A percentile compares a stretch with the other conserved stretches of the same genome.
Evolutionary conservation across 2,888 invertebrate species (phyloP).

Genomic region (Nephrotoma flavescens): DNA sequence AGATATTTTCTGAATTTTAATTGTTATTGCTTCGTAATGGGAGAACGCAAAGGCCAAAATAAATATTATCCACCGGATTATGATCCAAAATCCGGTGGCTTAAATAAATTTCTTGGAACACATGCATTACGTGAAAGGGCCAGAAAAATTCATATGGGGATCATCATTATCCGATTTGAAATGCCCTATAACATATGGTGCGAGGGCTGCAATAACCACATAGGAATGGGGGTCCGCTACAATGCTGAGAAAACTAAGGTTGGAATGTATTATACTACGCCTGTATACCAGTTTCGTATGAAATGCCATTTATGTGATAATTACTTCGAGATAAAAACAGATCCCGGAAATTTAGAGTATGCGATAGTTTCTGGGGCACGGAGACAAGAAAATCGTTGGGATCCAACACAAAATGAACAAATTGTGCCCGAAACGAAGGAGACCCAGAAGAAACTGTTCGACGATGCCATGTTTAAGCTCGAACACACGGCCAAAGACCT

Average conservation of each 20-base stretch:
- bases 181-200: conserved; percentile 99
- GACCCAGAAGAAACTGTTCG: conserved; percentile 72
- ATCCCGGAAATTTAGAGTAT: conserved; percentile 96
- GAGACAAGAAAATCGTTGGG: conserved; percentile 96
- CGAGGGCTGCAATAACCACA: conserved; percentile 93
- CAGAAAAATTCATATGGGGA: conserved; percentile 87
- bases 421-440: conserved; percentile 85
- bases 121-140: conserved; percentile 95
- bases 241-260: conserved; percentile 85
- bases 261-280: conserved; percentile 97
- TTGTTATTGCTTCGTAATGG: conserved; percentile 45
- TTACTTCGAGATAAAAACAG: conserved; percentile 95
- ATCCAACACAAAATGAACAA: conserved; percentile 90
- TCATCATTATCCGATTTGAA: conserved; percentile 72
- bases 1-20: neutral
- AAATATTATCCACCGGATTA: conserved; percentile 99
- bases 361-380: conserved; percentile 88
- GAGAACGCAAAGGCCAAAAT: conserved; percentile 95
- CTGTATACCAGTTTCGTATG: conserved; percentile 96
- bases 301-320: conserved; percentile 95
- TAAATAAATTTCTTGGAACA: conserved; percentile 86
- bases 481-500: conserved; percentile 82
- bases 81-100: conserved; percentile 84
- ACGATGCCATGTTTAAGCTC: conserved; percentile 95
- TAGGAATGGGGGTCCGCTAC: conserved; percentile 98